Conservation (phyloP, 2,797 vertebrate species). For the Gymnocypris eckloni region DNA sequence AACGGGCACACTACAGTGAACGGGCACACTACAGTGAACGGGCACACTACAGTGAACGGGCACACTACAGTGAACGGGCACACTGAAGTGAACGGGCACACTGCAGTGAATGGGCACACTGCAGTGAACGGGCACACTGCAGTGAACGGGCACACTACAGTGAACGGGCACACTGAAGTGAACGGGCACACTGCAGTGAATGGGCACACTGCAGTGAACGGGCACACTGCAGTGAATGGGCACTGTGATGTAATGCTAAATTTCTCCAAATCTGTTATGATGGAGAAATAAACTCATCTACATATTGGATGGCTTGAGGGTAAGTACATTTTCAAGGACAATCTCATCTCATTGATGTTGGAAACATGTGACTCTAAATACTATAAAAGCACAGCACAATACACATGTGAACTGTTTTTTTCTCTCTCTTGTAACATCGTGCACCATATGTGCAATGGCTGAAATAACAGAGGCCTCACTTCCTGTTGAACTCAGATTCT, state of each 20-base stretch:
- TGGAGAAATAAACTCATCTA: background rate
- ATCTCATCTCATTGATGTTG: background rate
- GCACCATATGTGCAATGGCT: background rate
- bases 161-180: background rate
- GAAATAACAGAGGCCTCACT: slow-evolving; percentile 6
- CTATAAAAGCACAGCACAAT: background rate
- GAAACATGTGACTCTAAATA: background rate
- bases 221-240: background rate
- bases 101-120: no score
- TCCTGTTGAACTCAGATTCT: slow-evolving; percentile 13
- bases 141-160: background rate
- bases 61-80: background rate
- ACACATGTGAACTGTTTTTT: background rate
- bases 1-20: background rate
- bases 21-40: background rate
- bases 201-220: background rate
- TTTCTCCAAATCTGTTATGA: background rate
- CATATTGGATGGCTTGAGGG: background rate
- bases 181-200: background rate
- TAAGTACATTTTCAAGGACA: background rate
- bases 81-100: background rate
- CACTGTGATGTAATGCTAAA: background rate
- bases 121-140: background rate
- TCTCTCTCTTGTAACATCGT: background rate
- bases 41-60: background rate